Evolutionary conservation across 2,113 vertebrate genomes (phyloP), one percentile per base, ranked within the genome.

Genomic region (Ursus arctos): DNA sequence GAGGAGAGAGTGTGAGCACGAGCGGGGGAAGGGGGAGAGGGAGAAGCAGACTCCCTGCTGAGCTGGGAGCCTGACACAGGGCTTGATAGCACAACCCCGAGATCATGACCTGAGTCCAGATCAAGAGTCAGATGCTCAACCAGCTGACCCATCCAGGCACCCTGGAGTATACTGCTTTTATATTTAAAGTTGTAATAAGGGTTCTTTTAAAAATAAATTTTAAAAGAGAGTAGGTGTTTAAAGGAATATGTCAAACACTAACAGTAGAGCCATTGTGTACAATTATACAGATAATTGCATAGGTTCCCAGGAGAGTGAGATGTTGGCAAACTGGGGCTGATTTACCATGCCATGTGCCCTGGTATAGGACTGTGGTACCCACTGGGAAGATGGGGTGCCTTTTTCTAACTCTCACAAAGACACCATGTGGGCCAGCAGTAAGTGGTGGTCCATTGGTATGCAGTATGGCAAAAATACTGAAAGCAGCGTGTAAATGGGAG

Each of bases 241-340:
- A 96, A 91, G 57, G 40, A 74, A 93, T 84, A 91, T 21, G 57
- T 55, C 81, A 95, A 49, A 84, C 8, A 28, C 40, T 84, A 76
- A 88, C 43, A 76, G 13, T 19, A 80, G 43, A 90, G 24, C 85
- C 31, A 3, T 51, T 77, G 13, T 63, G 16, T 88, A 10, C n/a
- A 14, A 28, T 19, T 12, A 43, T 81, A 26, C 53, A 81, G 49
- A 51, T 84, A 80, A 7, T 93, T 43, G 31, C 57, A 65, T 14
- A 53, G 53, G 55, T 59, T 13, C 57, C 33, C 59, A 15, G 51
- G 49, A 49, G 15, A 69, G 43, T 40, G 65, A 40, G 15, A 19
- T 63, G 14, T 49, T 88, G 77, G 49, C 51, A 55, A 43, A 43
- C 43, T 76, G 59, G 22, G n/a, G 69, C 67, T 31, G 2, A 40